Conservation (phyloP, 2,888 invertebrate genomes). For the Drosophila subquinaria region DNA sequence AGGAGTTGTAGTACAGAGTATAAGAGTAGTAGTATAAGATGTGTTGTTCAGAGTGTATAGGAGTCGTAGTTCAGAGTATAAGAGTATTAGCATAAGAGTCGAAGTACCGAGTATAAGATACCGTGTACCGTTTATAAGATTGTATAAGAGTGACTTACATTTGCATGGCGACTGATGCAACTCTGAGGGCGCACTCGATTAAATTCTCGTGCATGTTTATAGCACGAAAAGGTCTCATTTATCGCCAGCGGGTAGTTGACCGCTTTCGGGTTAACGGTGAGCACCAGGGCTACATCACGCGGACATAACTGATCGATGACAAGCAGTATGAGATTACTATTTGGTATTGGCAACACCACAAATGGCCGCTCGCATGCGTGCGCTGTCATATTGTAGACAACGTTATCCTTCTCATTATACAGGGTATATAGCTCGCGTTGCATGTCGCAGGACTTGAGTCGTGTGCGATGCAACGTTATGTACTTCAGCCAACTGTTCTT, state of each 20-base stretch:
- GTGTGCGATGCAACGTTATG: constrained; percentile 90
- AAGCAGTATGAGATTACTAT: constrained; percentile 92
- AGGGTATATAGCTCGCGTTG: constrained; percentile 87
- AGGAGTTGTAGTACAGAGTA: not conserved
- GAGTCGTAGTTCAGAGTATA: not conserved
- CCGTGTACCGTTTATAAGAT: too few species aligned
- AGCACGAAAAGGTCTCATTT: constrained; percentile 89
- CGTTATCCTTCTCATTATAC: constrained; percentile 87
- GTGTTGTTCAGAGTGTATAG: not conserved
- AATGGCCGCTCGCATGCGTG: constrained; percentile 87
- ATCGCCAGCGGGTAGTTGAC: constrained; percentile 84
- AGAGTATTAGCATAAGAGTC: not conserved
- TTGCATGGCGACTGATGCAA: constrained; percentile 91
- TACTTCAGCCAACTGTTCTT: constrained; percentile 88
- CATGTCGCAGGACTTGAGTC: constrained; percentile 94
- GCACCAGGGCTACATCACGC: constrained; percentile 86
- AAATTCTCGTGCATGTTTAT: constrained; percentile 87
- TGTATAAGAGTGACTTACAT: constrained; percentile 87
- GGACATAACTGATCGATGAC: constrained; percentile 90
- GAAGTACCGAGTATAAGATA: not conserved
- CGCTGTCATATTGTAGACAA: constrained; percentile 86
- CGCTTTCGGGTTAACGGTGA: constrained; percentile 85
- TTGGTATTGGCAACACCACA: constrained; percentile 90
- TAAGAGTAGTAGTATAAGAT: not conserved
- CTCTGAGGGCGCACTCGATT: constrained; percentile 90